Evolutionary conservation across 2,888 invertebrate genomes (phyloP).

Genomic region (Saturnia pavonia): DNA sequence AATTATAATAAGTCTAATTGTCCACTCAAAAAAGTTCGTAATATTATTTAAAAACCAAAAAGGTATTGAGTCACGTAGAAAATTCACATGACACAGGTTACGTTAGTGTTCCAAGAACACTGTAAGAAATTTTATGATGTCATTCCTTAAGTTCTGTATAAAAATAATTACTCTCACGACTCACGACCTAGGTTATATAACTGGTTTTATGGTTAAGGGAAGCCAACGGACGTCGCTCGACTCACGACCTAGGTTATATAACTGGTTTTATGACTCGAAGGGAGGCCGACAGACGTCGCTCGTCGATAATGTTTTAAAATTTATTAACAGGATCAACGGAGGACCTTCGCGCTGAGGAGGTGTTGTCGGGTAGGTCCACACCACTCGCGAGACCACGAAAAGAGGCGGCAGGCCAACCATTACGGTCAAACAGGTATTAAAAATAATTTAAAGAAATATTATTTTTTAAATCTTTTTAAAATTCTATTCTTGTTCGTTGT

Average conservation of each 20-base stretch:
- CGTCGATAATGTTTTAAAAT: conserved; percentile 5
- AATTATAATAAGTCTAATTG: too few species aligned
- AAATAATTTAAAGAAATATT: not conserved
- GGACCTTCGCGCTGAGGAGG: conserved; percentile 69
- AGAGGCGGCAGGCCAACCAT: conserved; percentile 81
- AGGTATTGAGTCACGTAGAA: not conserved
- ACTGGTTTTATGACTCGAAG: not conserved
- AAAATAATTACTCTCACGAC: not conserved
- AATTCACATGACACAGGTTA: not conserved
- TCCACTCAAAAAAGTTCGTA: too few species aligned
- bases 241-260: conserved; percentile 1
- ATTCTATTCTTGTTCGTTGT: too few species aligned
- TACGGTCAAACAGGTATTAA: conserved; percentile 84
- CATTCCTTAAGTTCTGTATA: not conserved
- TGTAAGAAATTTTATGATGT: not conserved
- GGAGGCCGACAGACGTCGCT: not conserved
- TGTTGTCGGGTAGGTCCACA: conserved; percentile 84
- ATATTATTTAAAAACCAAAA: too few species aligned
- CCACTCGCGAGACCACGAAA: conserved; percentile 86
- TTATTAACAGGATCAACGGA: conserved; percentile 67
- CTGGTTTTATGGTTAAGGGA: not conserved
- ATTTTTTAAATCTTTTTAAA: not conserved
- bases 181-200: not conserved
- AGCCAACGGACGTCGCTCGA: not conserved
- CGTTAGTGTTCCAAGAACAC: not conserved